A percentile compares a stretch with the other conserved stretches of the same genome.
phyloP scores from a whole-genome alignment of 2,888 invertebrate species.

The Melanophora roralis region DNA sequence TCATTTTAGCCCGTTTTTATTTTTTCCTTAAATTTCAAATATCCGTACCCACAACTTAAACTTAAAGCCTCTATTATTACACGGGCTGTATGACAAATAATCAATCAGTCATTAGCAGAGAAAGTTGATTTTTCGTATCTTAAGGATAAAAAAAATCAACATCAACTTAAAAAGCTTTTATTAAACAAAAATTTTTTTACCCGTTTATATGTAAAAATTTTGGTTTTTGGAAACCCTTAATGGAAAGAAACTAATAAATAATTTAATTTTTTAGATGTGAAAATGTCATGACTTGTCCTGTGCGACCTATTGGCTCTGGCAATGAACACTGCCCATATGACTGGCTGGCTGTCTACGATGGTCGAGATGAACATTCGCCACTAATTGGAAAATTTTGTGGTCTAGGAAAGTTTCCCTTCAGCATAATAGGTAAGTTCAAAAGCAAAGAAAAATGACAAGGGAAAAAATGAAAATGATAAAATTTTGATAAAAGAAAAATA shows the following conservation, averaged over 20 bases:
- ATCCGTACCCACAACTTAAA: too few species aligned
- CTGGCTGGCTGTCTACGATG: slow-evolving; percentile 93
- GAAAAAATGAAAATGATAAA: neutral
- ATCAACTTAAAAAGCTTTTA: too few species aligned
- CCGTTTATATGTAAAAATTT: too few species aligned
- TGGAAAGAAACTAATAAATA: neutral
- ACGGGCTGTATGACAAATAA: too few species aligned
- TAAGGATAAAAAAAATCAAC: too few species aligned
- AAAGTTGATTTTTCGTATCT: too few species aligned
- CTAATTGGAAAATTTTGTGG: slow-evolving; percentile 95
- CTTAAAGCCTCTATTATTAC: too few species aligned
- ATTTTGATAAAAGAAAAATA: too few species aligned
- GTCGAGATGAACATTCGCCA: slow-evolving; percentile 90
- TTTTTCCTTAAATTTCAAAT: too few species aligned
- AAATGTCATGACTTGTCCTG: slow-evolving; percentile 96
- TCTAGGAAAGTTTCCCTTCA: slow-evolving; percentile 95
- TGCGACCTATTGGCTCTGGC: slow-evolving; percentile 92
- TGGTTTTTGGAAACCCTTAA: neutral
- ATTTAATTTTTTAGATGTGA: slow-evolving; percentile 82
- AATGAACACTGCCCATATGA: slow-evolving; percentile 93
- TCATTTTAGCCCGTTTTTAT: too few species aligned
- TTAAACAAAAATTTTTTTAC: too few species aligned
- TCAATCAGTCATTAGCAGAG: too few species aligned
- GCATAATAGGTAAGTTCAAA: slow-evolving; percentile 85
- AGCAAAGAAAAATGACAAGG: neutral